Base-by-base conservation (phyloP, 2,888 invertebrate genomes). In the Apamea monoglypha region DNA sequence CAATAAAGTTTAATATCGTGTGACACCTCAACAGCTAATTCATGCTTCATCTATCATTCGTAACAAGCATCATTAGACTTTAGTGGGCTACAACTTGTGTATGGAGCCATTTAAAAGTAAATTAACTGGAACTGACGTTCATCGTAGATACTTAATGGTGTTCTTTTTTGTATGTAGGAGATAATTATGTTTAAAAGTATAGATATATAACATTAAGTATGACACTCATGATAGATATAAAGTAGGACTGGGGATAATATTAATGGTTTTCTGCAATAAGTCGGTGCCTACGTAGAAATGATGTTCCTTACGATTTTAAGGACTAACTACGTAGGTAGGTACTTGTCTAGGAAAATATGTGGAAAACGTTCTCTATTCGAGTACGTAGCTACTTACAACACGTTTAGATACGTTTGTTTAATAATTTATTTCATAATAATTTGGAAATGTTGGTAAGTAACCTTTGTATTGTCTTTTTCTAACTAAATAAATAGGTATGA, bases 41-140 rank as follows among this genome's bases (percentile, higher is more conserved):
- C 90, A 84, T 90, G 87, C 81, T 90, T 91, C 93, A 94, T 95
- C 91, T 92, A 94, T 94, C 94, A 94, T 93, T 92, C 47, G 88
- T 91, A 94, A 94, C 92, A 88, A 93, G 92, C 79, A 82, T 92
- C 90, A 94, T 94, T 94, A 94, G 80, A 88, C 77, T 84, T 85
- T 88, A 90, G 91, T 91, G 90, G 88, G 88, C 83, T 86, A 81
- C 89, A 86, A 88, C 88, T 90, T 91, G 90, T 92, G 89, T 92
- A 91, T 89, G 83, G 85, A 86, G 85, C 82, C 90, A 92, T 93
- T 93, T 91, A 92, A 87, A 87, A 87, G 50, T 80, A 80, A 88
- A 92, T 93, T 90, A 92, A 91, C 89, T 86, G 85, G 82, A 86
- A 84, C 78, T 79, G 83, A 87, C 79, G 74, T 87, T 82, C 79